phyloP scores from a whole-genome alignment of 2,797 vertebrate species.

The Enteromius fasciolatus region DNA sequence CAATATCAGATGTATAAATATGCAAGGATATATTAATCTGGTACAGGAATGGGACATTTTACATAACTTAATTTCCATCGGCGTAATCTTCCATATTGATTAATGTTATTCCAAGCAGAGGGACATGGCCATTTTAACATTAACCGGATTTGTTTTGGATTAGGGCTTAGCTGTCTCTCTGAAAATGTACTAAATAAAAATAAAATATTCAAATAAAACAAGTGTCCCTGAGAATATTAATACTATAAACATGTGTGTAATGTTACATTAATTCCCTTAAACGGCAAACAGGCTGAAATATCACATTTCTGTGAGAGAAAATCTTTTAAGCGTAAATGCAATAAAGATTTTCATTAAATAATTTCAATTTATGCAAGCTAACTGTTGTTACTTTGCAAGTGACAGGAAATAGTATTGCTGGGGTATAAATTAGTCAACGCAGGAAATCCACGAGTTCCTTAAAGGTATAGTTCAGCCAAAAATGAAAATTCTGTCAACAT shows the following conservation, averaged over 20 bases:
- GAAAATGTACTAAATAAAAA: slow-evolving; percentile 60
- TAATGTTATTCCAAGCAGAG: slow-evolving; percentile 70
- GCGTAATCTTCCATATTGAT: slow-evolving; percentile 75
- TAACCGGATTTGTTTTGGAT: slow-evolving; percentile 78
- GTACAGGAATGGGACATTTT: slow-evolving; percentile 59
- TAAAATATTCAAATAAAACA: slow-evolving; percentile 54
- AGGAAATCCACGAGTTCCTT: neutral
- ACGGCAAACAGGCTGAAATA: slow-evolving; percentile 57
- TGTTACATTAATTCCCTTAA: slow-evolving; percentile 64
- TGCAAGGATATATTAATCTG: slow-evolving; percentile 43
- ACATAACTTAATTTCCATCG: slow-evolving; percentile 72
- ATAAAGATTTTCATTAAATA: slow-evolving; percentile 22
- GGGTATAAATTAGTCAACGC: neutral
- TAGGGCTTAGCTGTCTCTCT: slow-evolving; percentile 68
- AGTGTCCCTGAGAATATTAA: slow-evolving; percentile 60
- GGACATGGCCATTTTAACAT: slow-evolving; percentile 73
- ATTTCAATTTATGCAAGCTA: slow-evolving; percentile 14
- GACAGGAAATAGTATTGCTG: neutral
- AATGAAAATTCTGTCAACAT: too few relatives aligned
- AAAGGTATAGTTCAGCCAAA: neutral
- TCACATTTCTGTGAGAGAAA: slow-evolving; percentile 17
- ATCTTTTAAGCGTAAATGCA: neutral
- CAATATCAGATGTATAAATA: slow-evolving; percentile 50
- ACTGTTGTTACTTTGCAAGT: neutral
- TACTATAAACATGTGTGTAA: slow-evolving; percentile 54